Evolutionary conservation across 2,888 invertebrate species (phyloP).

Genomic region (Epistrophella euchroma): DNA sequence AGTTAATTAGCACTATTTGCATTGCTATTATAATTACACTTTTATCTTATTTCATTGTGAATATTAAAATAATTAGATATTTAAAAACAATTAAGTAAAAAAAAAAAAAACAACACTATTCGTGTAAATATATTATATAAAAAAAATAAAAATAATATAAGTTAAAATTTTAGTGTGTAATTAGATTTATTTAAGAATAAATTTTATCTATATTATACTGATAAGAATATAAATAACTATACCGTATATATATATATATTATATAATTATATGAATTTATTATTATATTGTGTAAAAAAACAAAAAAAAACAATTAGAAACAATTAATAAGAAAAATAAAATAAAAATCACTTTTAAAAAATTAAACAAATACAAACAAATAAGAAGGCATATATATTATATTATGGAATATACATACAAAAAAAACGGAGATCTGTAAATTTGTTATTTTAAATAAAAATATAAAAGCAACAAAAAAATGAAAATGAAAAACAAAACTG

Average conservation of each 20-base stretch:
- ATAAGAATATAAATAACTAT: constrained; percentile 54
- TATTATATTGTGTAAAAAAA: constrained; percentile 55
- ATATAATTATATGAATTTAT: constrained; percentile 47
- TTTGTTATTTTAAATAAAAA: constrained; percentile 77
- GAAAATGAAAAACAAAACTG: constrained; percentile 57
- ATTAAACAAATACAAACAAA: constrained; percentile 58
- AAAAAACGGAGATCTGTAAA: constrained; percentile 71
- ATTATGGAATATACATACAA: constrained; percentile 74
- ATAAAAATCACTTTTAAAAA: constrained; percentile 61
- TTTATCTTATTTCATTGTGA: constrained; percentile 82
- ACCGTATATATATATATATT: constrained; percentile 48
- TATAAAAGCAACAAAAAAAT: constrained; percentile 65
- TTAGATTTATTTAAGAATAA: constrained; percentile 70
- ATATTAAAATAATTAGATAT: constrained; percentile 80
- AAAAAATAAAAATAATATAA: constrained; percentile 55
- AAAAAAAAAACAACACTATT: constrained; percentile 51
- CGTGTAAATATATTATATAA: constrained; percentile 56
- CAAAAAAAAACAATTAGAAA: constrained; percentile 63
- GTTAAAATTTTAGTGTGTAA: constrained; percentile 64
- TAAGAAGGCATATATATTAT: constrained; percentile 65
- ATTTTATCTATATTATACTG: constrained; percentile 54
- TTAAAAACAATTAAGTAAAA: constrained; percentile 47
- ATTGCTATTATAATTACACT: constrained; percentile 74
- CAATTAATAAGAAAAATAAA: constrained; percentile 48
- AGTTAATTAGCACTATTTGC: constrained; percentile 81